Evolutionary conservation across 2,888 invertebrate genomes (phyloP), one percentile per base, ranked within the genome.

Genomic region (Sycophila texana): DNA sequence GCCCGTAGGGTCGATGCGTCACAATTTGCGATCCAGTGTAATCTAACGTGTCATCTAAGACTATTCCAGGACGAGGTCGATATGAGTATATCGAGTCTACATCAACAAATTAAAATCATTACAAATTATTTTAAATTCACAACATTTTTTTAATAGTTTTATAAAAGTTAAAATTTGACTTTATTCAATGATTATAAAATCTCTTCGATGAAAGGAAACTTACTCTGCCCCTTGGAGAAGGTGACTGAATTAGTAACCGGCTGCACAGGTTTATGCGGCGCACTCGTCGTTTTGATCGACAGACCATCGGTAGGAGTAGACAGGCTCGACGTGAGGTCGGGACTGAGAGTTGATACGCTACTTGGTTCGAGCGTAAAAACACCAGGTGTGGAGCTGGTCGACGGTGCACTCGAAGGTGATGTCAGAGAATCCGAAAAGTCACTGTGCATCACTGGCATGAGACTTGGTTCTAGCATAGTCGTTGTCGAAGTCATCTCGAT

Each of bases 51-150:
- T 97, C 97, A 83, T 97, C 96, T 16, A 97, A 91, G 0, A 97
- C 97, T 75, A 97, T 96, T 22, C 97, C 97, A 0, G 96, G 96
- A 13, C 96, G 92, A 0, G 96, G 96, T 39, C 95, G 93, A 88
- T 96, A 96, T 0, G 94, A 92, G 81, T 91, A 91, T 13, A 81
- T 47, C 3, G 82, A 81, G 22, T 78, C 82, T 82, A 26, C 22
- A 18, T 58, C n/a, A 22, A 22, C 16, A 53, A 53, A 53, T n/a
- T 4, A 53, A 53, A 53, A 53, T 53, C 3, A 53, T 53, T 53
- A 1, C 1, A 39, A 39, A 39, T 53, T 53, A 53, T 16, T n/a
- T 0, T 53, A 16, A 53, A 53, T 53, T n/a, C 14, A 53, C 14
- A 53, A n/a, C 3, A n/a, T 16, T 16, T n/a, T 4, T 53, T 53